These are phyloP conservation scores for Fabriciana adippe DNA, from an alignment of 2,888 invertebrate species.

Conservation along the genomic window DNA sequence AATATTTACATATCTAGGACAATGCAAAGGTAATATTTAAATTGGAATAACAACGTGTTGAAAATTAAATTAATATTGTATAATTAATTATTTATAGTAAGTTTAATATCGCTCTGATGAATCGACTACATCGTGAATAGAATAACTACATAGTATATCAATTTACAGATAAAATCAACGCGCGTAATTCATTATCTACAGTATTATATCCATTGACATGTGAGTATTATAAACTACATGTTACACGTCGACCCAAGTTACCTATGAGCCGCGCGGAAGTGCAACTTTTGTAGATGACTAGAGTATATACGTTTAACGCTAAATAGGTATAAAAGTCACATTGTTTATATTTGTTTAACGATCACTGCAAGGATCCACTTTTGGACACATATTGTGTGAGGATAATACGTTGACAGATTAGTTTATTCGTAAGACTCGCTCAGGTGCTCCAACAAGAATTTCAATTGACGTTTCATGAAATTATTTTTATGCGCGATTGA, in stretches of 20 bases:
- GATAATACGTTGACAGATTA: slow-evolving; percentile 70
- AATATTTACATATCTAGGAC: slow-evolving; percentile 75
- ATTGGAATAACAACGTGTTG: slow-evolving; percentile 53
- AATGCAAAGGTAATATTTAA: slow-evolving; percentile 57
- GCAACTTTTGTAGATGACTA: slow-evolving; percentile 80
- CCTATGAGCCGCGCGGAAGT: slow-evolving; percentile 56
- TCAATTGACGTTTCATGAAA: slow-evolving; percentile 80
- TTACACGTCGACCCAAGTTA: slow-evolving; percentile 57
- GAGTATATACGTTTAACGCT: slow-evolving; percentile 76
- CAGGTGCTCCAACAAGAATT: slow-evolving; percentile 84
- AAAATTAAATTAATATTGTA: slow-evolving; percentile 35
- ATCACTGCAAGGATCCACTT: slow-evolving; percentile 83
- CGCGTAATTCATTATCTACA: slow-evolving; percentile 59
- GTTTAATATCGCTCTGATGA: slow-evolving; percentile 40
- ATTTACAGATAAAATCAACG: slow-evolving; percentile 63
- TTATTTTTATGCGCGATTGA: slow-evolving; percentile 77
- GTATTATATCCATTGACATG: slow-evolving; percentile 61
- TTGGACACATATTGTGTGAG: slow-evolving; percentile 74
- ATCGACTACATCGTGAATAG: slow-evolving; percentile 56
- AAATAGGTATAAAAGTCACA: slow-evolving; percentile 73
- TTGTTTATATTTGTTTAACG: slow-evolving; percentile 69
- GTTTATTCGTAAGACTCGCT: slow-evolving; percentile 85
- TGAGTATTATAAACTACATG: slow-evolving; percentile 74
- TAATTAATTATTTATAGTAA: slow-evolving; percentile 32
- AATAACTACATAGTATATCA: slow-evolving; percentile 46